phyloP scores from a whole-genome alignment of 1,140 invertebrate genomes.

The Diploscapter pachys region DNA sequence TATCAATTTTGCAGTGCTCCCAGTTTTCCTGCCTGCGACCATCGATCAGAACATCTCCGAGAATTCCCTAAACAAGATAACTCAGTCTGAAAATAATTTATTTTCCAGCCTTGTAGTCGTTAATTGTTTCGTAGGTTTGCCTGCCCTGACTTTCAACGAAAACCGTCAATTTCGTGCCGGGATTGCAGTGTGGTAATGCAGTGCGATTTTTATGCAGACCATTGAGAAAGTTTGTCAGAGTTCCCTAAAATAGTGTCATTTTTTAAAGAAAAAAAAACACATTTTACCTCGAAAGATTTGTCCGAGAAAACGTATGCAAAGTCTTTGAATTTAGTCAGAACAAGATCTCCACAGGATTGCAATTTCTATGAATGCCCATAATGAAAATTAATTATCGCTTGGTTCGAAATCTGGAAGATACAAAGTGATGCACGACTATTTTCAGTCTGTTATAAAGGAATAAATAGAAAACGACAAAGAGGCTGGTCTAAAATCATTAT shows the following conservation, averaged over 20 bases:
- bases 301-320: slow-evolving; percentile 37
- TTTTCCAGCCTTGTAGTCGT: slow-evolving; percentile 32
- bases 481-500: no score
- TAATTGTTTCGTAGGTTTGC: slow-evolving; percentile 42
- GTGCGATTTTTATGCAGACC: background rate
- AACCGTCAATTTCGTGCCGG: slow-evolving; percentile 23
- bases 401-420: no score
- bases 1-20: slow-evolving; percentile 24
- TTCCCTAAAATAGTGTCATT: slow-evolving; percentile 31
- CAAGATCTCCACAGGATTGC: slow-evolving; percentile 28
- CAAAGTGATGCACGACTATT: no score
- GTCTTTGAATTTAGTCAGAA: slow-evolving; percentile 33
- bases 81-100: background rate
- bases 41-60: slow-evolving; percentile 24
- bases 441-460: no score
- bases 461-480: no score
- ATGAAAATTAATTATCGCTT: background rate
- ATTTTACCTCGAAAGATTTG: slow-evolving; percentile 9
- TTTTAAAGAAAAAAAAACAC: background rate
- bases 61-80: slow-evolving; percentile 22
- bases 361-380: slow-evolving; percentile 18
- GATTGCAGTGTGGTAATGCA: slow-evolving; percentile 6
- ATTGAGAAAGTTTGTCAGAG: slow-evolving; percentile 22
- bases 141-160: slow-evolving; percentile 42
- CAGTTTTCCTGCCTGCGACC: slow-evolving; percentile 24